Base-by-base conservation (phyloP, 2,797 vertebrate genomes). In the Pipistrellus pygmaeus region DNA sequence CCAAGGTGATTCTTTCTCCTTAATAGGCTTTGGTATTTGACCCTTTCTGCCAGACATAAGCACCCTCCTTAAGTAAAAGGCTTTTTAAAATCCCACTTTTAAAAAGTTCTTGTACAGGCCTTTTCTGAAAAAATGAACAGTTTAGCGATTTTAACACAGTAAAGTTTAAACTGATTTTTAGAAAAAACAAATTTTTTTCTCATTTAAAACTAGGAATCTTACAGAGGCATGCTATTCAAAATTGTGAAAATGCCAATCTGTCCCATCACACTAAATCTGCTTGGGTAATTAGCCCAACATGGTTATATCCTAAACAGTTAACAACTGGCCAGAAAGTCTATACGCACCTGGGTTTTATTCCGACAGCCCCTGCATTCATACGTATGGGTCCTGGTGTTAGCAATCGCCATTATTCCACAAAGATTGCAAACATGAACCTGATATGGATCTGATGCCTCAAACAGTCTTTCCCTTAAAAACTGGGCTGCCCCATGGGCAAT, bases 401-500 rank as follows among this genome's bases (percentile, higher is more conserved):
- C 99, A 66, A 99, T 99, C 0, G 99, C 99, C 99, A 99, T 99
- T 81, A 99, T 99, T 5, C 99, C 99, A 18, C 99, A 99, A 41
- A 99, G 98, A 98, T 99, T 99, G 95, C 99, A 99, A 5, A 99
- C 99, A 0, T 99, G 99, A 41, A 99, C 99, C 94, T 99, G 99
- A 95, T 99, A 99, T 0, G 99, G 99, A 94, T 99, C 99, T 0
- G 99, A 99, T 0, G 99, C 99, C 97, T 99, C 99, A 57, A 99
- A 99, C 95, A 99, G 97, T 15, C 99, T 98, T 77, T 99, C 99
- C 83, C 99, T 98, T 73, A 99, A 98, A 97, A 99, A 99, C 98
- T 99, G 99, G 13, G 99, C 99, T 0, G 99, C 99, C n/a, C 99
- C 99, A 0, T 99, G 99, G 97, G 99, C 99, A 41, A 99, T 99